These are phyloP conservation scores for Bursaphelenchus okinawaensis DNA, from an alignment of 2,888 invertebrate genomes.

Conservation along the genomic window DNA sequence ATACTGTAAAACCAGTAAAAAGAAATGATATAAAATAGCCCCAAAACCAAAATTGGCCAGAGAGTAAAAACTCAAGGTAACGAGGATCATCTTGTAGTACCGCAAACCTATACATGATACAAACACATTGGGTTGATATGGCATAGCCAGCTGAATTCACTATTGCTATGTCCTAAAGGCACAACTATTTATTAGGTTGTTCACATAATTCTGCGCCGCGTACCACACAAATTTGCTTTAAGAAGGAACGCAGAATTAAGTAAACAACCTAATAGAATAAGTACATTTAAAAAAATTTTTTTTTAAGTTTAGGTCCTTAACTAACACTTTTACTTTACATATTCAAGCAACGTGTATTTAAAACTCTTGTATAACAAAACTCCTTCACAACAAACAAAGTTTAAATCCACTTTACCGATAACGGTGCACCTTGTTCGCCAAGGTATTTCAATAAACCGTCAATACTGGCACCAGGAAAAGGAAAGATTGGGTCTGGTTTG, in stretches of 20 bases:
- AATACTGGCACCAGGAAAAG: neutral
- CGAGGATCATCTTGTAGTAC: neutral
- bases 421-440: neutral
- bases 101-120: neutral
- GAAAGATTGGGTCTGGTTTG: neutral
- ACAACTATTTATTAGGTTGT: too few species aligned
- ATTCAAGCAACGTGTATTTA: too few species aligned
- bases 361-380: too few species aligned
- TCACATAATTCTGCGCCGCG: too few species aligned
- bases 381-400: too few species aligned
- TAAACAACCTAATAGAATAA: too few species aligned
- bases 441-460: neutral
- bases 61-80: neutral
- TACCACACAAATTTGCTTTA: too few species aligned
- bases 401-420: too few species aligned
- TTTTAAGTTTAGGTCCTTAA: too few species aligned
- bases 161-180: neutral
- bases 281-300: too few species aligned
- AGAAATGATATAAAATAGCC: neutral
- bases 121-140: neutral
- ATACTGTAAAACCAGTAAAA: neutral
- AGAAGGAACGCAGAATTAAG: too few species aligned
- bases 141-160: neutral
- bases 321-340: too few species aligned
- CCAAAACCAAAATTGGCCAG: neutral